These are phyloP conservation scores for Gavia stellata DNA, from an alignment of 2,113 vertebrate species.

Conservation along the genomic window DNA sequence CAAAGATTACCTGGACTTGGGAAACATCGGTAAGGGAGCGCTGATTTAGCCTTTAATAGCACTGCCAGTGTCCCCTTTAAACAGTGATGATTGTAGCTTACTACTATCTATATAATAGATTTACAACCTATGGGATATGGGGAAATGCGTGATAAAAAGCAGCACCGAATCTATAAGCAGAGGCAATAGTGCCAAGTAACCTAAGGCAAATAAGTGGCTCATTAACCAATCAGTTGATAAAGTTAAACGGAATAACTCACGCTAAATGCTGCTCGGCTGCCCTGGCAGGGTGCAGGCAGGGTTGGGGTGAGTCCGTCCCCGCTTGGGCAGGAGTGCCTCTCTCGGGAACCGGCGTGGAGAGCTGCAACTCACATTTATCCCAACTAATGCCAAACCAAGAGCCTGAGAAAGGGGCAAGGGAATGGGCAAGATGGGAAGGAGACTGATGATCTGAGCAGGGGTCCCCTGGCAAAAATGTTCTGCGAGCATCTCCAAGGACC, in stretches of 20 bases:
- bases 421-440: not conserved
- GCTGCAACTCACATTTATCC: not conserved
- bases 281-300: not conserved
- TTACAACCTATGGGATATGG: not conserved
- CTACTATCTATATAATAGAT: not conserved
- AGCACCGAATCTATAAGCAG: not conserved
- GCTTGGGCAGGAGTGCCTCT: not conserved
- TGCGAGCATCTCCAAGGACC: not conserved
- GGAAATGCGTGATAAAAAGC: not conserved
- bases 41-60: not conserved
- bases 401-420: not conserved
- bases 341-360: not conserved
- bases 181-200: slow-evolving; percentile 8
- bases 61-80: not conserved
- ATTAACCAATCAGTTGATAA: slow-evolving; percentile 23
- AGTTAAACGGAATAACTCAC: not conserved
- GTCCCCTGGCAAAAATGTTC: not conserved
- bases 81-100: not conserved
- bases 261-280: not conserved
- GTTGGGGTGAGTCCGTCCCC: fast-evolving
- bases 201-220: slow-evolving; percentile 32
- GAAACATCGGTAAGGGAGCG: not conserved
- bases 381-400: not conserved
- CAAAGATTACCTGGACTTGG: not conserved
- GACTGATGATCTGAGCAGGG: not conserved